These are phyloP conservation scores for Knipowitschia caucasica DNA, from an alignment of 2,797 vertebrate species.

Conservation along the genomic window DNA sequence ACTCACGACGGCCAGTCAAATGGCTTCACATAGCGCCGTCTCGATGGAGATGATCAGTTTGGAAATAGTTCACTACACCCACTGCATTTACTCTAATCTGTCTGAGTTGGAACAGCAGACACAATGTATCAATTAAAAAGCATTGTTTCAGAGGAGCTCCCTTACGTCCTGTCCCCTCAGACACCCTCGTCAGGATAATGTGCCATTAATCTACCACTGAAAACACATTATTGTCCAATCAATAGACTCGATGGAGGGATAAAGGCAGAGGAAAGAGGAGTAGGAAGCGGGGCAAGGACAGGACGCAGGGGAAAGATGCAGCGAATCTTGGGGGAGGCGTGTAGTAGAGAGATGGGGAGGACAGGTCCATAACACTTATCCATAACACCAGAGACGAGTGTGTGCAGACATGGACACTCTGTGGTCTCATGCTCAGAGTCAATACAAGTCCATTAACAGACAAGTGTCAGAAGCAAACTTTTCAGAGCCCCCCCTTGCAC, in stretches of 20 bases:
- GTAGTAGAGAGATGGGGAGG: slow-evolving; percentile 22
- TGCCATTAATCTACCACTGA: slow-evolving; percentile 75
- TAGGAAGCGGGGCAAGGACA: slow-evolving; percentile 51
- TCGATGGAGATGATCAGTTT: neutral
- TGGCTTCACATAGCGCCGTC: too few relatives aligned
- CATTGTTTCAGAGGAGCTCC: slow-evolving; percentile 56
- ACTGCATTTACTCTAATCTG: neutral
- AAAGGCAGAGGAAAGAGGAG: slow-evolving; percentile 61
- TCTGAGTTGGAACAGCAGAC: neutral
- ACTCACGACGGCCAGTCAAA: too few relatives aligned
- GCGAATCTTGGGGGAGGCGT: slow-evolving; percentile 45
- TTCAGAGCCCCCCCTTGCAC: neutral
- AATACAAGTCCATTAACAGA: slow-evolving; percentile 90
- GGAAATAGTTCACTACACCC: neutral
- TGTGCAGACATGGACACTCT: slow-evolving; percentile 78
- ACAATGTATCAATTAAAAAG: slow-evolving; percentile 62
- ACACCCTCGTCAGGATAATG: slow-evolving; percentile 73
- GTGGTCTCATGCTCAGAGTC: slow-evolving; percentile 83
- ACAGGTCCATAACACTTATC: slow-evolving; percentile 52
- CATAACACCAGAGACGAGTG: slow-evolving; percentile 57
- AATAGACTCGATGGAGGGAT: slow-evolving; percentile 62
- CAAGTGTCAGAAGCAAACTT: slow-evolving; percentile 63
- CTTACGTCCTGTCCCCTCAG: slow-evolving; percentile 67
- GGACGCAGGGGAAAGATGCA: slow-evolving; percentile 46
- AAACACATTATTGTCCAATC: slow-evolving; percentile 77